Evolutionary conservation across 2,113 vertebrate species (phyloP).

Genomic region (Mystacornis crossleyi): DNA sequence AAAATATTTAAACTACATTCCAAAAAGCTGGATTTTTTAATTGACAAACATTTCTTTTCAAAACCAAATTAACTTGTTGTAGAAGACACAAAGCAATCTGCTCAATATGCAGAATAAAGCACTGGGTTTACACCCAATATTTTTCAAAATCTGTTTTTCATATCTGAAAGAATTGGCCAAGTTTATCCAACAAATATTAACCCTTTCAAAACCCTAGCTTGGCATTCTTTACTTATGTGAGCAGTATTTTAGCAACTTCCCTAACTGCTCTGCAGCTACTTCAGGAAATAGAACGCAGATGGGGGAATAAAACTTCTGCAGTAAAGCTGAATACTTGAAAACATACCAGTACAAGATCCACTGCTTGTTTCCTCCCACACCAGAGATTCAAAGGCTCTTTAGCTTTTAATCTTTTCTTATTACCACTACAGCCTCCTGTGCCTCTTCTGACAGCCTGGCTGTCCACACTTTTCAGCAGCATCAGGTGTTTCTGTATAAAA

Average conservation of each 20-base stretch:
- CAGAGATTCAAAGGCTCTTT: not conserved
- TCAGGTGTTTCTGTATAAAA: not conserved
- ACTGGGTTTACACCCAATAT: not conserved
- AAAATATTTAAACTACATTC: not conserved
- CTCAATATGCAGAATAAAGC: not conserved
- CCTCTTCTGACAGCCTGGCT: not conserved
- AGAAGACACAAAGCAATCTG: not conserved
- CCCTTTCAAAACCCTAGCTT: not conserved
- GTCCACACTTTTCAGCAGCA: not conserved
- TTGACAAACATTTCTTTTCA: not conserved
- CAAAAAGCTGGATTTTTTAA: not conserved
- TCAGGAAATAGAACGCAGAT: not conserved
- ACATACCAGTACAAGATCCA: not conserved
- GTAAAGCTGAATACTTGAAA: not conserved
- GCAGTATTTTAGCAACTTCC: not conserved
- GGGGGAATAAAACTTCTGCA: not conserved
- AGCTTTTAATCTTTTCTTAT: not conserved
- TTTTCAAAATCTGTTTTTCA: not conserved
- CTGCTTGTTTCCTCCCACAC: not conserved
- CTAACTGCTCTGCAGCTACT: not conserved
- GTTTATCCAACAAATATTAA: not conserved
- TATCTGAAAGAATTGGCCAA: not conserved
- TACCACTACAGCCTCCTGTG: not conserved
- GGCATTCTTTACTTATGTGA: not conserved
- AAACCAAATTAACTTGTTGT: not conserved